Base-by-base conservation (phyloP, 2,797 vertebrate genomes). In the Pempheris klunzingeri region DNA sequence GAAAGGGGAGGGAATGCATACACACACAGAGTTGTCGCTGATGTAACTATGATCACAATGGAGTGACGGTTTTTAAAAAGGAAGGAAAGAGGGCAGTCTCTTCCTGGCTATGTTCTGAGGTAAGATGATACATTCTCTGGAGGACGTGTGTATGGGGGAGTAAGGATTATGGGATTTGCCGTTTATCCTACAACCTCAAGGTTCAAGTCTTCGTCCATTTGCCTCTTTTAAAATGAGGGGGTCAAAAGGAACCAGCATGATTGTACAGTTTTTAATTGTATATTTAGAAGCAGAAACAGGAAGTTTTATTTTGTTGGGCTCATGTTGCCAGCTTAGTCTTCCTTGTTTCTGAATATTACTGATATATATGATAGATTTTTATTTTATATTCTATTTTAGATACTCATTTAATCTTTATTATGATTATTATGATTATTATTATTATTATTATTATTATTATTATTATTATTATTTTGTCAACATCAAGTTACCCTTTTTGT, bases 71-170 rank as follows among this genome's bases (percentile, higher is more conserved):
- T 74, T 84, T 53, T 68, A 28, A 69, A 70, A 49, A 76, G 20
- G 71, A 20, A 60, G 62, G 68, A 34, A 34, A 49, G 63, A 47
- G 5, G 47, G 20, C 34, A 41, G 41, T 13, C 22, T 53, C 50
- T 57, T 43, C 39, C 44, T 66, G 65, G 50, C 34, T 60, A 5
- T 55, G 65, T 20, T 73, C 54, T 86, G 4, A 92, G 94, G 93
- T 94, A 93, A 88, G 92, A 71, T 20, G 67, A 49, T 44, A 2
- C n/a, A 17, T 53, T 46, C 9, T 60, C 15, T 44, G 28, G 58
- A 12, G 2, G 26, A 4, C 32, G 22, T 17, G 2, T 57, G 34
- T 46, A 30, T 41, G 22, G n/a, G 7, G 38, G 22, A 36, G 17
- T 32, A 4, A 66, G 20, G 46, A 20, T 72, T 72, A 60, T 14